Base-by-base conservation (phyloP, 2,113 vertebrate genomes). In the Salvelinus fontinalis region DNA sequence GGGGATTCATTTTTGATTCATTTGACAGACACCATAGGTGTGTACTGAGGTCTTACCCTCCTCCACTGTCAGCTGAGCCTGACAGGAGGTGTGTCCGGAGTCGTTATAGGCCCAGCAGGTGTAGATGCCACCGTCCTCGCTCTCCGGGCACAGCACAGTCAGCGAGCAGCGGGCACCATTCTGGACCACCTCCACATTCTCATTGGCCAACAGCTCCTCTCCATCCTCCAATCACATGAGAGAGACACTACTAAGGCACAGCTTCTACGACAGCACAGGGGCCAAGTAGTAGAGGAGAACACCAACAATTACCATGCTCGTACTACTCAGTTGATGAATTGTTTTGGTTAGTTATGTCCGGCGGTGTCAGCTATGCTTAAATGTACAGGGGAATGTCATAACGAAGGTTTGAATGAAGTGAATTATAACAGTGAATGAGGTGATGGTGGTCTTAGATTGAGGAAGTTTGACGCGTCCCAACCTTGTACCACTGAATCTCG, bases 401-500 rank as follows among this genome's bases (percentile, higher is more conserved):
- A 44, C 9, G 39, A 44, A 3, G 39, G 39, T 9, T 44, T 44
- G 39, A 2, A 44, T 44, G 3, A 44, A 54, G 51, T 18, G 14
- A 54, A 18, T 54, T 18, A 54, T 18, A 18, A 54, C 51, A 54
- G 51, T 54, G 16, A 54, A 54, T 4, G 51, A 54, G 51, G 5
- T 16, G 16, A 54, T 5, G 14, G 51, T 16, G 51, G 16, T 18
- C 51, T 54, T 54, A 18, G 13, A 54, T 18, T 4, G 51, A 16
- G 4, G 16, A 18, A 54, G 4, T 54, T 18, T 54, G 51, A 54
- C 5, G 51, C 3, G 16, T 18, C 9, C 14, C n/a, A 90, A 98
- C 97, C 96, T 96, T 97, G 79, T 94, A 95, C 97, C 97, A 99
- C 60, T 92, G 31, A 74, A 97, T 92, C 0, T 81, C 91, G 8